Percentiles rank a stretch among this genome's conserved stretches.
These are phyloP conservation scores for Cynocephalus volans DNA, from an alignment of 2,113 vertebrate species.

Conservation along the genomic window DNA sequence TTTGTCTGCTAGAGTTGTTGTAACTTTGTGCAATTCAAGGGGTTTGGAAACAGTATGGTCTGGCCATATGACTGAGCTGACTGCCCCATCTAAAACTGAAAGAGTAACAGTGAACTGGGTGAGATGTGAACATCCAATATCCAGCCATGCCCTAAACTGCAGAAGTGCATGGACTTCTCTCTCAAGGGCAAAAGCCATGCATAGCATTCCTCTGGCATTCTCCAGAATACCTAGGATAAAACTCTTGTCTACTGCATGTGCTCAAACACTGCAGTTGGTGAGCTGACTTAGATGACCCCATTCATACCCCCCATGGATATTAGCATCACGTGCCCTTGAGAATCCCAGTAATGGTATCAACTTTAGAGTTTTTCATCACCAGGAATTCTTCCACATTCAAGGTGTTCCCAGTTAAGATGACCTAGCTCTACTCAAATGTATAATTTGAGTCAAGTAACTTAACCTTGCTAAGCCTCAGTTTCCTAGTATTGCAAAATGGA, in stretches of 20 bases:
- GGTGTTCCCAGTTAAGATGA: neutral
- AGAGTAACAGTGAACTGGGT: neutral
- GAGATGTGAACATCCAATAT: neutral
- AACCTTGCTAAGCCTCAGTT: neutral
- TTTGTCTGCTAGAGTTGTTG: constrained; percentile 32
- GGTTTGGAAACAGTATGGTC: neutral
- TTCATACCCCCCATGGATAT: neutral
- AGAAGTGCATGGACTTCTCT: constrained; percentile 12
- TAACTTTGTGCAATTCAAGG: neutral
- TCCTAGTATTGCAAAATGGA: neutral
- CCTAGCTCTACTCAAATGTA: neutral
- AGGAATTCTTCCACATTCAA: neutral
- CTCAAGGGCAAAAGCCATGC: neutral
- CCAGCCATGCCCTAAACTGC: neutral
- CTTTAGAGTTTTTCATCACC: neutral
- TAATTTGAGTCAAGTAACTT: neutral
- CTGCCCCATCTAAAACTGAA: neutral
- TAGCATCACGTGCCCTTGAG: neutral
- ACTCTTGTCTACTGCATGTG: neutral
- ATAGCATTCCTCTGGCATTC: neutral
- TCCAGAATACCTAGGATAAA: neutral
- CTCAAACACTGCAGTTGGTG: neutral
- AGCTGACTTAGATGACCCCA: neutral
- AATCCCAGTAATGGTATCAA: neutral
- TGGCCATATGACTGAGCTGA: neutral